Conservation (phyloP, 30 jellyfish, hydroid and myxozoan genomes). For the Aurelia coerulea region DNA sequence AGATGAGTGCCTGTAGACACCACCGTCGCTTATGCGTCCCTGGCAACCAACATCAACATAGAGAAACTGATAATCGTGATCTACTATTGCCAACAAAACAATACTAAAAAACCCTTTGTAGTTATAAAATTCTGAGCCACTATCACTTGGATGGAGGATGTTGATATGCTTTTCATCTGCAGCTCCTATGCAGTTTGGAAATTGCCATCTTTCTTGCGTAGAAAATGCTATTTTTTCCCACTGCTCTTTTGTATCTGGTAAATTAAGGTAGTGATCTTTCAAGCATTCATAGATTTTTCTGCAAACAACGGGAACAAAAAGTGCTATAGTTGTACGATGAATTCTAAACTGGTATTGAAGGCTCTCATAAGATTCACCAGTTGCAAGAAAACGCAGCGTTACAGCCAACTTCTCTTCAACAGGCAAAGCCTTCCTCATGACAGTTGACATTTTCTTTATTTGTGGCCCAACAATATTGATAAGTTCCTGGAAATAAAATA, state of each 20-base stretch:
- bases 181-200: too few relatives aligned
- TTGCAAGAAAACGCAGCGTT: too few relatives aligned
- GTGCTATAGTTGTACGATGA: conserved; percentile 18
- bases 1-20: too few relatives aligned
- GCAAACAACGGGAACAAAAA: conserved; percentile 17
- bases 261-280: neutral
- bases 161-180: conserved; percentile 52
- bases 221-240: conserved; percentile 18
- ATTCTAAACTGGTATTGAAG: conserved; percentile 42
- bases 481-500: conserved; percentile 41
- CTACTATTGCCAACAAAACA: too few relatives aligned
- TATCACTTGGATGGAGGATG: conserved; percentile 21
- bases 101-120: too few relatives aligned
- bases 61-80: conserved; percentile 15
- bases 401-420: too few relatives aligned
- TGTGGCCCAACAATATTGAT: too few relatives aligned
- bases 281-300: conserved; percentile 3
- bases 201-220: conserved; percentile 43
- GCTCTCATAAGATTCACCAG: conserved; percentile 15
- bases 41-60: conserved; percentile 66
- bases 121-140: conserved; percentile 34
- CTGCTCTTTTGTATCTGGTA: conserved; percentile 35
- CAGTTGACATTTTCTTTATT: too few relatives aligned
- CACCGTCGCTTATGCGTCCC: too few relatives aligned
- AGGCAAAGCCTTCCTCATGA: too few relatives aligned